A percentile compares a stretch with the other conserved stretches of the same genome.
Evolutionary conservation across 2,797 vertebrate species (phyloP).

Genomic region (Avahi laniger): DNA sequence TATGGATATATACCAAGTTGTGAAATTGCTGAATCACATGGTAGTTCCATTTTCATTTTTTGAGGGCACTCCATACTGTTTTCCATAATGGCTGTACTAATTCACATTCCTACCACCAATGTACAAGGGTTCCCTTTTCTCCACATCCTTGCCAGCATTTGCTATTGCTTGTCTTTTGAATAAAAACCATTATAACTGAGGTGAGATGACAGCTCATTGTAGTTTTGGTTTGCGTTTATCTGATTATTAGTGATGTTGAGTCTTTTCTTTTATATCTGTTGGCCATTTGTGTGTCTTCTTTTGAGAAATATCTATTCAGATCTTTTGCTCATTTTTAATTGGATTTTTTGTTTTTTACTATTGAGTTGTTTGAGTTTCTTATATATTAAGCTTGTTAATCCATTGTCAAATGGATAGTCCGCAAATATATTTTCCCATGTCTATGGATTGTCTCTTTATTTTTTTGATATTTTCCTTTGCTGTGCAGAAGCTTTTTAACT

Average conservation of each 20-base stretch:
- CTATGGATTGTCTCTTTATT: too few relatives aligned
- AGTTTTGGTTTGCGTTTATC: neutral
- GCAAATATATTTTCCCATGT: too few relatives aligned
- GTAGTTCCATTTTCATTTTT: neutral
- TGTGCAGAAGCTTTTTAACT: too few relatives aligned
- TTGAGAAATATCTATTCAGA: too few relatives aligned
- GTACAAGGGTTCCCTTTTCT: neutral
- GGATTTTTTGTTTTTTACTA: too few relatives aligned
- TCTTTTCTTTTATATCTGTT: too few relatives aligned
- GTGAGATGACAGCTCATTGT: neutral
- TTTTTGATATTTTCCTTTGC: too few relatives aligned
- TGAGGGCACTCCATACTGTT: neutral
- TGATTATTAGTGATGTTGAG: neutral
- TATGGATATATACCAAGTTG: neutral
- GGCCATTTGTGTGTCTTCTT: too few relatives aligned
- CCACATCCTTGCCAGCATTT: neutral
- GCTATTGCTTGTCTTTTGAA: neutral
- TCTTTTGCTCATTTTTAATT: too few relatives aligned
- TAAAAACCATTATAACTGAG: neutral
- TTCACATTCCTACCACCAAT: neutral
- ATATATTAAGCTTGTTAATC: too few relatives aligned
- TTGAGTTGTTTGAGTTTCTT: too few relatives aligned
- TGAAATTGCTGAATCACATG: neutral
- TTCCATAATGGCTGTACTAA: neutral
- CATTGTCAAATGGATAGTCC: too few relatives aligned